Conservation (phyloP, 2,113 vertebrate species). For the Crotalus viridis region DNA sequence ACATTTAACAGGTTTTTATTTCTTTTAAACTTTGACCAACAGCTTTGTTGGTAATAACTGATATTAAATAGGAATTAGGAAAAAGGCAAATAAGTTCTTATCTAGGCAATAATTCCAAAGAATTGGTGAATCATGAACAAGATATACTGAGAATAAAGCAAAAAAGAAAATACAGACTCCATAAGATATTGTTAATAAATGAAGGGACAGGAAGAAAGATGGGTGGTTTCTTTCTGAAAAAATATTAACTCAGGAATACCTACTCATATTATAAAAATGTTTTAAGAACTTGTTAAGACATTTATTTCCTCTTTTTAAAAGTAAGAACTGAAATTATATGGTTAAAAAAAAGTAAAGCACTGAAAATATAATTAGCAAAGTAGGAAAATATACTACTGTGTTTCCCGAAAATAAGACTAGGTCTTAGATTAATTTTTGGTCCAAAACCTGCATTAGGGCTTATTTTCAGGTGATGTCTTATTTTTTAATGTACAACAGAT, state of each 20-base stretch:
- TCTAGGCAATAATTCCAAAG: background rate
- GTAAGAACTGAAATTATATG: background rate
- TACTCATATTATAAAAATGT: background rate
- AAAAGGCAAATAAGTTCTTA: background rate
- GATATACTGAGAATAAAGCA: background rate
- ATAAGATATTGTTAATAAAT: background rate
- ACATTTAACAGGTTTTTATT: background rate
- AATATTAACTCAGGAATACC: background rate
- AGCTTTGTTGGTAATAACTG: background rate
- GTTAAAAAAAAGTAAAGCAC: background rate
- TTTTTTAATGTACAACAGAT: too few species aligned
- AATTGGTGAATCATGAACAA: background rate
- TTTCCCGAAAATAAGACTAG: too few species aligned
- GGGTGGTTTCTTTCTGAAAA: background rate
- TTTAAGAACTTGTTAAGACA: background rate
- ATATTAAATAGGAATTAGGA: background rate
- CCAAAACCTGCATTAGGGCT: too few species aligned
- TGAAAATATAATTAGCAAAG: background rate
- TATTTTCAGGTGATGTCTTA: too few species aligned
- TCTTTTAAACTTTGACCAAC: background rate
- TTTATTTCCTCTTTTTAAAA: background rate
- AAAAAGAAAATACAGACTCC: background rate
- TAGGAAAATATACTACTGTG: background rate
- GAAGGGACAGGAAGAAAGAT: background rate
- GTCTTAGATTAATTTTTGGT: too few species aligned